Percentiles rank a stretch among this genome's conserved stretches.
Conservation (phyloP, 2,888 invertebrate species). For the Drosophila anomelani region DNA sequence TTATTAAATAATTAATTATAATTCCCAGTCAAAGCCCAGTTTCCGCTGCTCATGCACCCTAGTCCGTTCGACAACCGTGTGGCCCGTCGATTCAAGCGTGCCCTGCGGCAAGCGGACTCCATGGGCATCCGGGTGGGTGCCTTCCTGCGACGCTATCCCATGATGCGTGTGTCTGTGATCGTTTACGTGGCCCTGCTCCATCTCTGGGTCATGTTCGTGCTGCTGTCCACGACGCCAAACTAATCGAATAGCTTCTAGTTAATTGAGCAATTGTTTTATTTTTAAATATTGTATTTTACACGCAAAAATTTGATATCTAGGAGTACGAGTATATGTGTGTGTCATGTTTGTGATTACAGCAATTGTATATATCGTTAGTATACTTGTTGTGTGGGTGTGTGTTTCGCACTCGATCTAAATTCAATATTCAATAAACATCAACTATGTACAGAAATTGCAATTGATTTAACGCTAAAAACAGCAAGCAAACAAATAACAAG, state of each 20-base stretch:
- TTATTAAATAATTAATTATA: background rate
- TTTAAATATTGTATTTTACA: conserved; percentile 58
- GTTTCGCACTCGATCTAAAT: conserved; percentile 35
- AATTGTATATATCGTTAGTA: conserved; percentile 37
- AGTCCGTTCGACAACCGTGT: conserved; percentile 91
- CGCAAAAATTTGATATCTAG: conserved; percentile 39
- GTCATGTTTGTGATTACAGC: conserved; percentile 37
- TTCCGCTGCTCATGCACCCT: conserved; percentile 90
- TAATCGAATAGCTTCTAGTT: conserved; percentile 39
- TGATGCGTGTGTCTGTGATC: conserved; percentile 92
- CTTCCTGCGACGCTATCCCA: conserved; percentile 92
- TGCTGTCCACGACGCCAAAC: conserved; percentile 88
- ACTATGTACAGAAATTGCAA: conserved; percentile 69
- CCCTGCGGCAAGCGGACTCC: conserved; percentile 90
- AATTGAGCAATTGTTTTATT: conserved; percentile 61
- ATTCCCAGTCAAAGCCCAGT: conserved; percentile 87
- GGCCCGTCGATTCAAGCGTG: conserved; percentile 90
- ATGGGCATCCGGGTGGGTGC: conserved; percentile 92
- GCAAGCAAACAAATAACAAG: conserved; percentile 72
- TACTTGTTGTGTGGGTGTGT: conserved; percentile 14
- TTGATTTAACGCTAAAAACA: conserved; percentile 48
- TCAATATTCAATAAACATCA: conserved; percentile 73
- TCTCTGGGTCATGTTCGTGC: conserved; percentile 92
- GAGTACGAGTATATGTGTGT: conserved; percentile 36
- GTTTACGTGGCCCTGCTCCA: conserved; percentile 94